These are phyloP conservation scores for Coecobrya sp. DNA, from an alignment of 2,888 invertebrate species.

Conservation along the genomic window DNA sequence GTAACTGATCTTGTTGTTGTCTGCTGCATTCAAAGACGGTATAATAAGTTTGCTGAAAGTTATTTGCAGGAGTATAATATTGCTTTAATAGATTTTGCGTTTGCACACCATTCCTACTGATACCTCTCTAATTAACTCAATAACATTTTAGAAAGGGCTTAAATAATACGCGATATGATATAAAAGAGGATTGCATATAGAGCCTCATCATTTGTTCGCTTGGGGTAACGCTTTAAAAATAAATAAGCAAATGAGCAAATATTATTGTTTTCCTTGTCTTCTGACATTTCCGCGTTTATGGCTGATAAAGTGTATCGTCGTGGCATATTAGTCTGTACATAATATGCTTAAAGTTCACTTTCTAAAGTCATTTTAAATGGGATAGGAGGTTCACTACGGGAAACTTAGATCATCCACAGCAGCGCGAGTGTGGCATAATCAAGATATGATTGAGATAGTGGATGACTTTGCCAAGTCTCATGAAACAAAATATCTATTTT, in stretches of 20 bases:
- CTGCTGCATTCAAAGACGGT: not conserved
- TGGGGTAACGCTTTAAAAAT: not conserved
- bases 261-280: conserved; percentile 45
- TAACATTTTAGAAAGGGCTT: conserved; percentile 14
- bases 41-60: not conserved
- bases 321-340: not conserved
- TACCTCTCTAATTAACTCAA: conserved; percentile 10
- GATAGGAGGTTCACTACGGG: not conserved
- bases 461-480: not conserved
- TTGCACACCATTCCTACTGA: not conserved
- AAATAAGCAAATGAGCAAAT: conserved; percentile 27
- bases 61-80: not conserved
- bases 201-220: not conserved
- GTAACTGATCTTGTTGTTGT: not conserved
- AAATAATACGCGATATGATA: not conserved
- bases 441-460: not conserved
- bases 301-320: conserved; percentile 17
- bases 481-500: not conserved
- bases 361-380: conserved; percentile 29
- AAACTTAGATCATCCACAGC: not conserved
- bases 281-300: conserved; percentile 50
- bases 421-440: not conserved
- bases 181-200: not conserved
- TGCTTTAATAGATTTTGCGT: not conserved
- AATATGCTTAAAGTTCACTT: conserved; percentile 19